Base-by-base conservation (phyloP, 2,888 invertebrate genomes). In the Cosmia pyralina region DNA sequence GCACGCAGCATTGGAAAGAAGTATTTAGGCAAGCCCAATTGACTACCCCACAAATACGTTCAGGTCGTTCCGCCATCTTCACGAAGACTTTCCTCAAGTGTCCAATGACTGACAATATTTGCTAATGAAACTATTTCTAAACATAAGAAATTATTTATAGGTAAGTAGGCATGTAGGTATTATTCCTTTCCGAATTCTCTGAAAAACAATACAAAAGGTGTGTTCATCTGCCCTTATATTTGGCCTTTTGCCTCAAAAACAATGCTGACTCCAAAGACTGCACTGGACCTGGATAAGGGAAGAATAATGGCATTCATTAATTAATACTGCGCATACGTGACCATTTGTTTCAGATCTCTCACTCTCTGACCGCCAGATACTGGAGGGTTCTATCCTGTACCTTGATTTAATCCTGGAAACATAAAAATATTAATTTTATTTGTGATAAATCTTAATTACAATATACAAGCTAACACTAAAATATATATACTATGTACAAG, bases 231-330 rank as follows among this genome's bases (percentile, higher is more conserved):
- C 46, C 66, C 52, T 5, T 57, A 69, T 77, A 65, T 81, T 82
- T 75, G 72, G 72, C 80, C 79, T 78, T 68, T 80, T 69, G 69
- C 41, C 64, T 75, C 75, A 70, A 81, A 84, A 86, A 85, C 75
- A 75, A 78, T 78, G 70, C 75, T 62, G 58, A 67, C 57, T 77
- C 57, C 57, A 81, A 79, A 82, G 73, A 73, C 72, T 70, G 70
- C 72, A 60, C 44, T 71, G 64, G 52, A 73, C 78, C 82, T 80
- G 86, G 85, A 88, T 88, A 87, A 86, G 83, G 79, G 73, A 86
- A 88, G 89, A 92, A 84, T 90, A 90, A 92, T 92, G 87, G 81
- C 65, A 64, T 81, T 85, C 91, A 92, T 92, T 91, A 92, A 92
- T 92, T 90, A 91, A 90, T 91, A 89, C 83, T 50, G 80, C 78